Evolutionary conservation across 2,113 vertebrate species (phyloP).

Genomic region (Strix aluco): DNA sequence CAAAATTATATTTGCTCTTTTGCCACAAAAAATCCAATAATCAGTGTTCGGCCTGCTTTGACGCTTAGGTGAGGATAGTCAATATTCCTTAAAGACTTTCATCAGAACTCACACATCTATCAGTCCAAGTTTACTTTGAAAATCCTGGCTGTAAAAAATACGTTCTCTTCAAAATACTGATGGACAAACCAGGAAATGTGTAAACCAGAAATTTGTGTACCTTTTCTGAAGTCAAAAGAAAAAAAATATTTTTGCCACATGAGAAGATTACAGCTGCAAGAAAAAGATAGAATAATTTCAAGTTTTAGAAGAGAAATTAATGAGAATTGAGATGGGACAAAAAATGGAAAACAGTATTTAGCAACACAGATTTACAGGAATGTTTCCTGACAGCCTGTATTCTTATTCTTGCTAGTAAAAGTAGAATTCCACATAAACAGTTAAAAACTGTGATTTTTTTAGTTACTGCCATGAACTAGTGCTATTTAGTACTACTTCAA

Average conservation of each 20-base stretch:
- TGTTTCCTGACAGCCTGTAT: background rate
- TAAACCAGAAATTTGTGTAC: background rate
- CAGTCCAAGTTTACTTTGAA: background rate
- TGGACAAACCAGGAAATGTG: background rate
- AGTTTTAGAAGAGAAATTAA: background rate
- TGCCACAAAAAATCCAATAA: background rate
- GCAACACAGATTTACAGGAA: background rate
- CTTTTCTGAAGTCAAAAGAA: background rate
- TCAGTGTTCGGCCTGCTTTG: background rate
- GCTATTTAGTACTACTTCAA: conserved; percentile 9
- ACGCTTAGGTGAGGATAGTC: background rate
- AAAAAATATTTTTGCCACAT: background rate
- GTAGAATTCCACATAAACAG: background rate
- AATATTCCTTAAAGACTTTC: background rate
- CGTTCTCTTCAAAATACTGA: background rate
- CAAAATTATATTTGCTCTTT: background rate
- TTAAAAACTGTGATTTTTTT: background rate
- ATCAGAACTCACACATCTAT: background rate
- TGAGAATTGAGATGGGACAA: background rate
- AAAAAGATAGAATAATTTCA: background rate
- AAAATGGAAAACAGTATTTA: background rate
- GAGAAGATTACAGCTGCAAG: background rate
- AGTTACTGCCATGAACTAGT: background rate
- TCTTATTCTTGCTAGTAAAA: background rate
- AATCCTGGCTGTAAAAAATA: background rate